Percentiles rank a stretch among this genome's conserved stretches.
Evolutionary conservation across 2,113 vertebrate species (phyloP).

Genomic region (Chionodraco myersi): DNA sequence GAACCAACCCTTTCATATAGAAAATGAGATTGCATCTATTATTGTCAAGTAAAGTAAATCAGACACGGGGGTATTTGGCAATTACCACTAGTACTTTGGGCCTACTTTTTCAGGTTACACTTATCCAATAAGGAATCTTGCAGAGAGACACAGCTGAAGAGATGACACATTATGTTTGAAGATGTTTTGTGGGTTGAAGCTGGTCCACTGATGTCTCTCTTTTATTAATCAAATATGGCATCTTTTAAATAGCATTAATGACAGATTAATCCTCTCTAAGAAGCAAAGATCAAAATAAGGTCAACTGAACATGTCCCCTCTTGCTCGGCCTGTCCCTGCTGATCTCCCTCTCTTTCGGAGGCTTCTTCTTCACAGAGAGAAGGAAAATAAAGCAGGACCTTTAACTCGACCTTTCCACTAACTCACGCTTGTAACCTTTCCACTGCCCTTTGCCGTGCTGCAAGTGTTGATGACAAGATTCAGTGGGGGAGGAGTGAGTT

Average conservation of each 20-base stretch:
- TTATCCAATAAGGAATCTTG: not conserved
- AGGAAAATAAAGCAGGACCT: slow-evolving; percentile 78
- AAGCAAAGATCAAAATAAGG: slow-evolving; percentile 72
- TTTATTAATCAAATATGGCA: slow-evolving; percentile 61
- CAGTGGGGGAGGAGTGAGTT: slow-evolving; percentile 47
- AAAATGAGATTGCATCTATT: not conserved
- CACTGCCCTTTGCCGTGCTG: slow-evolving; percentile 80
- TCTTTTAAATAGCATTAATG: slow-evolving; percentile 70
- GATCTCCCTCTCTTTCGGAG: slow-evolving; percentile 41
- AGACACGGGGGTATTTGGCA: not conserved
- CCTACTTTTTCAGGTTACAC: not conserved
- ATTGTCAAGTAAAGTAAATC: not conserved
- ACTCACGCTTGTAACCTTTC: slow-evolving; percentile 82
- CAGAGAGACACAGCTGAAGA: not conserved
- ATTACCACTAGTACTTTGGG: not conserved
- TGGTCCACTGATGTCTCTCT: slow-evolving; percentile 41
- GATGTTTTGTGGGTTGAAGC: not conserved
- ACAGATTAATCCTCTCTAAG: slow-evolving; percentile 68
- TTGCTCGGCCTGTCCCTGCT: slow-evolving; percentile 43
- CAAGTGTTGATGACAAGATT: slow-evolving; percentile 81
- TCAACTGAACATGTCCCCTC: slow-evolving; percentile 63
- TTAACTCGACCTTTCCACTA: slow-evolving; percentile 82
- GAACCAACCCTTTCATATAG: not conserved
- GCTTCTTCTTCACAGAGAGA: slow-evolving; percentile 55
- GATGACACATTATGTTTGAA: not conserved